A percentile compares a stretch with the other conserved stretches of the same genome.
Evolutionary conservation across 2,113 vertebrate genomes (phyloP).

Genomic region (Nicator chloris): DNA sequence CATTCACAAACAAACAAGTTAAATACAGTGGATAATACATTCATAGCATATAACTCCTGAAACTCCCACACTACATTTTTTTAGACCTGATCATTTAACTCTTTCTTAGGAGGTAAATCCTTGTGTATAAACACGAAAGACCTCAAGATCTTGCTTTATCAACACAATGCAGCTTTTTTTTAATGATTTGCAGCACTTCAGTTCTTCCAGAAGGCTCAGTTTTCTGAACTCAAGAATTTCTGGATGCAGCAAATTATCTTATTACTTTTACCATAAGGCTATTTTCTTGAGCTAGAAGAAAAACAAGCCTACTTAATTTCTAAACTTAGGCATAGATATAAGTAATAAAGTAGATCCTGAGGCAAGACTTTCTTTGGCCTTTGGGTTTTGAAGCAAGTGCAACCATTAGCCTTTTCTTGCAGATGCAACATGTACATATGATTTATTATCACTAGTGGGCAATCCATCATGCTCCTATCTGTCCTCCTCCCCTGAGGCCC

Average conservation of each 20-base stretch:
- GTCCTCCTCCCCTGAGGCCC: not conserved
- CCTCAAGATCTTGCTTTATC: not conserved
- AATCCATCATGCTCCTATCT: not conserved
- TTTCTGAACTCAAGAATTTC: not conserved
- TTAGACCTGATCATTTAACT: not conserved
- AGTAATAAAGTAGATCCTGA: not conserved
- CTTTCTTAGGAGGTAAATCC: not conserved
- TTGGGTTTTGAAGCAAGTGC: not conserved
- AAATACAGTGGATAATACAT: not conserved
- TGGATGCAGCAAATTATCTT: not conserved
- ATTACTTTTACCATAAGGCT: not conserved
- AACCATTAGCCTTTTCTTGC: not conserved
- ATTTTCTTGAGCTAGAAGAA: not conserved
- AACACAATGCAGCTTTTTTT: not conserved
- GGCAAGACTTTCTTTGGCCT: not conserved
- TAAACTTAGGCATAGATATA: not conserved
- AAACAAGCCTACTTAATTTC: not conserved
- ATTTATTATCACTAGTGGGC: not conserved
- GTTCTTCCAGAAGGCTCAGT: not conserved
- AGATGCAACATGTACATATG: not conserved
- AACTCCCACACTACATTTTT: not conserved
- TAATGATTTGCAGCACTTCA: not conserved
- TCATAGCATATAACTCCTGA: not conserved
- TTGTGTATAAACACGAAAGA: not conserved
- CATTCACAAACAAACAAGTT: not conserved